Evolutionary conservation across 2,888 invertebrate species (phyloP).

Genomic region (Belgica antarctica): DNA sequence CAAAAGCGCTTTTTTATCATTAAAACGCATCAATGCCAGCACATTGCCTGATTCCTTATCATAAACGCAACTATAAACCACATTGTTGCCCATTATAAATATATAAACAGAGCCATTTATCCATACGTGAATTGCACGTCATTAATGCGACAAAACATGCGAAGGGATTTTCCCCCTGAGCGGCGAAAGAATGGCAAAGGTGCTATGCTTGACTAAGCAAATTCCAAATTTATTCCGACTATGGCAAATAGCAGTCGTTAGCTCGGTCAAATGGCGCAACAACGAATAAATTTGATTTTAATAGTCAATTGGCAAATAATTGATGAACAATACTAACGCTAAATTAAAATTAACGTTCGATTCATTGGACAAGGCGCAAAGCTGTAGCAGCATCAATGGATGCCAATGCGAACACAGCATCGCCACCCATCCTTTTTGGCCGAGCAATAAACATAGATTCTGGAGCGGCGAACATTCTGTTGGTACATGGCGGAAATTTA

Average conservation of each 20-base stretch:
- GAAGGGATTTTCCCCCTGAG: background rate
- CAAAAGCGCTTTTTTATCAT: background rate
- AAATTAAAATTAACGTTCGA: conserved; percentile 34
- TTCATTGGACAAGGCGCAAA: background rate
- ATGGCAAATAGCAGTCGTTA: conserved; percentile 9
- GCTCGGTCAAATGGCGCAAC: conserved; percentile 28
- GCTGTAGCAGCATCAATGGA: background rate
- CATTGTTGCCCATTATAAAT: conserved; percentile 37
- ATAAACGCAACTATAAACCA: conserved; percentile 7
- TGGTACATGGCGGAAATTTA: conserved; percentile 34
- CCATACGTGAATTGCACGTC: conserved; percentile 9
- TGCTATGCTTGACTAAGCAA: conserved; percentile 30
- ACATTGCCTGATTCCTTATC: background rate
- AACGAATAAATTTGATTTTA: conserved; percentile 39
- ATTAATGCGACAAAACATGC: conserved; percentile 31
- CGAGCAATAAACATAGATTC: background rate
- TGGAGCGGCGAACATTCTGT: background rate
- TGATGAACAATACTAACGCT: conserved; percentile 33
- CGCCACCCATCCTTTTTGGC: background rate
- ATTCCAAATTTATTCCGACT: conserved; percentile 30
- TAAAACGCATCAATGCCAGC: background rate
- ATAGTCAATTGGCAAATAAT: conserved; percentile 42
- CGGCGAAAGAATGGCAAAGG: conserved; percentile 7
- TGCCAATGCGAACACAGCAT: background rate
- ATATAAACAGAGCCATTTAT: conserved; percentile 38